Percentiles rank a stretch among this genome's conserved stretches.
These are phyloP conservation scores for Pseudanteris insignis DNA, from an alignment of 2,888 invertebrate genomes.

Conservation along the genomic window DNA sequence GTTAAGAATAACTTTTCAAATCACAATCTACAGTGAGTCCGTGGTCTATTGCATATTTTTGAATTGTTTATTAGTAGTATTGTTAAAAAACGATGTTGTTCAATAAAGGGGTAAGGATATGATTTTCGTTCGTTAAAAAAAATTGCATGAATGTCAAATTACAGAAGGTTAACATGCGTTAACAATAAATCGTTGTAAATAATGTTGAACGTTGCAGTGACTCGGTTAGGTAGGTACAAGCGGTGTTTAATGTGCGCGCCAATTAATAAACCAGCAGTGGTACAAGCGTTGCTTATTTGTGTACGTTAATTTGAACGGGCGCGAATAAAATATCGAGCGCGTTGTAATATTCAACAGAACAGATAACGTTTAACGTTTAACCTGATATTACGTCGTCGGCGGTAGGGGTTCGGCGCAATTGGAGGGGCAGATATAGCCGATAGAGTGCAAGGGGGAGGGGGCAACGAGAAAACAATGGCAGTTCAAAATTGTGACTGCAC, in stretches of 20 bases:
- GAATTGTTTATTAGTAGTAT: too few species aligned
- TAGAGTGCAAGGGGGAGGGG: conserved; percentile 4
- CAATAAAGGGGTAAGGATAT: too few species aligned
- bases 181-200: too few species aligned
- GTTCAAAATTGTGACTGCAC: conserved; percentile 27
- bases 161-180: too few species aligned
- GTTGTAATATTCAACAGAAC: conserved; percentile 16
- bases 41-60: too few species aligned
- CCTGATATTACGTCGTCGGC: conserved; percentile 8
- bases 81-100: too few species aligned
- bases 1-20: too few species aligned
- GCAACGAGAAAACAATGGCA: conserved; percentile 5
- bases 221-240: too few species aligned
- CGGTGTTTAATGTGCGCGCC: neutral
- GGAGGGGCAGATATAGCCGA: conserved; percentile 1
- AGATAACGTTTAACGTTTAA: conserved; percentile 20
- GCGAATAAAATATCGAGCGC: neutral
- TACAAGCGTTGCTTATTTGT: neutral
- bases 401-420: neutral
- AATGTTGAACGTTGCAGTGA: too few species aligned
- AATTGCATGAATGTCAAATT: too few species aligned
- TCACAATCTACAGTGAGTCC: too few species aligned
- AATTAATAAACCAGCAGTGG: neutral
- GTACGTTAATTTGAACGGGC: neutral
- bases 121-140: too few species aligned